Conservation (phyloP, 1,140 invertebrate genomes). For the Trachelipus rathkii region DNA sequence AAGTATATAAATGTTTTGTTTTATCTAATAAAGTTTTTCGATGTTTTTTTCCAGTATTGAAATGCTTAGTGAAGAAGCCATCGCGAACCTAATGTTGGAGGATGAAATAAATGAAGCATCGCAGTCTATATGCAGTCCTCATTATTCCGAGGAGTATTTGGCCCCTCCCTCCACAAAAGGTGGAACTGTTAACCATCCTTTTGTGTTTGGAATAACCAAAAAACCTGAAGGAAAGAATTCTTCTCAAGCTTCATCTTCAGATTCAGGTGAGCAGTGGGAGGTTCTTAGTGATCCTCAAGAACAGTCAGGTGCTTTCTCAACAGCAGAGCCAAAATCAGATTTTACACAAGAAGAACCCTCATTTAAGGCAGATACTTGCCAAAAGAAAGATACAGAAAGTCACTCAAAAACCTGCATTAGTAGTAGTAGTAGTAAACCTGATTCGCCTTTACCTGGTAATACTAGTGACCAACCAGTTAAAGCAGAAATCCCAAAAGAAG, state of each 20-base stretch:
- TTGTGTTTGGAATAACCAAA: background rate
- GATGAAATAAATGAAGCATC: conserved; percentile 63
- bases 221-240: background rate
- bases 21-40: too few species aligned
- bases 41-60: conserved; percentile 63
- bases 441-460: background rate
- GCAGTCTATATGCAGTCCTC: background rate
- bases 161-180: background rate
- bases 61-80: conserved; percentile 77
- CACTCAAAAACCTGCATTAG: background rate
- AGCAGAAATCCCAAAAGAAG: background rate
- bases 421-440: background rate
- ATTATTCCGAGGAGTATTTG: background rate
- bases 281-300: background rate
- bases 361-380: background rate
- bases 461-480: background rate
- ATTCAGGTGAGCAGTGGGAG: background rate
- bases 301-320: background rate
- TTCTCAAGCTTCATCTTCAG: background rate
- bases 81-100: conserved; percentile 72
- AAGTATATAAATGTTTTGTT: too few species aligned
- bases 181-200: background rate
- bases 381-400: background rate
- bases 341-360: background rate
- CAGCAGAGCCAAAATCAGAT: background rate